Percentiles rank a stretch among this genome's conserved stretches.
These are phyloP conservation scores for Thaleichthys pacificus DNA, from an alignment of 2,797 vertebrate species.

Conservation along the genomic window DNA sequence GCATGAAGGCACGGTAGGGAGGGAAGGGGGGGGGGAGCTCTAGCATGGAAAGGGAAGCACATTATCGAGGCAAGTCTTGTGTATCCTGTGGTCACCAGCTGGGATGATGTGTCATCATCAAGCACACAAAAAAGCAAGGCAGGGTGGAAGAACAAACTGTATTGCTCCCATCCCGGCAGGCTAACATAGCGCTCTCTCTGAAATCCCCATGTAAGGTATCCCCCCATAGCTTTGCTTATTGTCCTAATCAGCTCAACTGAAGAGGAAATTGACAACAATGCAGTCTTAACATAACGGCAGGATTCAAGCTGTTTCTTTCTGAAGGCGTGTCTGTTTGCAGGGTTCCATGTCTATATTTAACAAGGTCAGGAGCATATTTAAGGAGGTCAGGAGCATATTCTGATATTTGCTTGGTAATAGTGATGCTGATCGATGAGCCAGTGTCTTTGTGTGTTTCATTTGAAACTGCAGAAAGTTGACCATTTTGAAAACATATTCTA, in stretches of 20 bases:
- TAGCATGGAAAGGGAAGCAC: conserved; percentile 6
- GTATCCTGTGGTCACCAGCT: background rate
- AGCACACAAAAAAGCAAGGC: background rate
- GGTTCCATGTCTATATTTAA: background rate
- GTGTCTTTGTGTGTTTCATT: background rate
- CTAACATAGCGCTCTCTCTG: no score
- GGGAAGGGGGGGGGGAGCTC: conserved; percentile 38
- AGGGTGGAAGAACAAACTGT: background rate
- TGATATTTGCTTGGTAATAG: no score
- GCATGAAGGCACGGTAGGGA: conserved; percentile 21
- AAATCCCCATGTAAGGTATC: no score
- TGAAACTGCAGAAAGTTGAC: background rate
- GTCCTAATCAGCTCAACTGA: background rate
- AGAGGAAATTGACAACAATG: background rate
- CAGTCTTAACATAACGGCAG: background rate
- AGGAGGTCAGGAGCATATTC: no score
- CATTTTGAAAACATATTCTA: no score
- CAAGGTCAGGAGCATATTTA: no score
- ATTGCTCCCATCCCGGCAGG: no score
- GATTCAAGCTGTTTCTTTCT: background rate
- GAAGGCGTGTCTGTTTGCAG: background rate
- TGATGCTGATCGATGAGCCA: no score
- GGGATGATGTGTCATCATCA: background rate
- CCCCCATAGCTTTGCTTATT: background rate
- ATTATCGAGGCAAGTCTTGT: background rate